Conservation (phyloP, 2,797 vertebrate genomes). For the Vipera latastei region DNA sequence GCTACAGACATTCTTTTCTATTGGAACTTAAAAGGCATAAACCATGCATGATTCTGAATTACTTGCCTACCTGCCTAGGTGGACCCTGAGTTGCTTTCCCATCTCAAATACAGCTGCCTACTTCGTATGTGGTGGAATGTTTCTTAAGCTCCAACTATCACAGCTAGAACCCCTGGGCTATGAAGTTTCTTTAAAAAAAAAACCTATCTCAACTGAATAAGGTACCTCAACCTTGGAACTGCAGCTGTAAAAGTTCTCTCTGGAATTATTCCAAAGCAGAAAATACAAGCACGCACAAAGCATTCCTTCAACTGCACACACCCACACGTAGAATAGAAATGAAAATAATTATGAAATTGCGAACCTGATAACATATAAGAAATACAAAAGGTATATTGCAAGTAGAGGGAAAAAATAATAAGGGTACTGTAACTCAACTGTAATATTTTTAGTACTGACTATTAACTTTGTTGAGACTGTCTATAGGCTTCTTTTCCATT, state of each 20-base stretch:
- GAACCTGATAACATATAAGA: neutral
- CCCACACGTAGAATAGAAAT: conserved; percentile 4
- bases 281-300: conserved; percentile 18
- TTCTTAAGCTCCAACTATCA: neutral
- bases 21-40: neutral
- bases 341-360: conserved; percentile 3
- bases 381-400: neutral
- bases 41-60: neutral
- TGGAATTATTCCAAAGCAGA: conserved; percentile 16
- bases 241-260: conserved; percentile 23
- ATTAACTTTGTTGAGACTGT: neutral
- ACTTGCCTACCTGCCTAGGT: neutral
- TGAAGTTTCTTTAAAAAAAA: neutral
- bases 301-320: conserved; percentile 10
- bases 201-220: neutral
- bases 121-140: conserved; percentile 4
- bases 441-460: neutral
- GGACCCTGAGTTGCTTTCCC: neutral
- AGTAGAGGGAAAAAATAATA: neutral
- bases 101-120: neutral
- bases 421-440: neutral
- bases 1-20: neutral
- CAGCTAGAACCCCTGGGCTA: neutral
- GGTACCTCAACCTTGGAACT: conserved; percentile 4
- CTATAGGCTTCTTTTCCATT: neutral